phyloP scores from a whole-genome alignment of 64 coral and sea anemone species.

The Trachythela sp. region DNA sequence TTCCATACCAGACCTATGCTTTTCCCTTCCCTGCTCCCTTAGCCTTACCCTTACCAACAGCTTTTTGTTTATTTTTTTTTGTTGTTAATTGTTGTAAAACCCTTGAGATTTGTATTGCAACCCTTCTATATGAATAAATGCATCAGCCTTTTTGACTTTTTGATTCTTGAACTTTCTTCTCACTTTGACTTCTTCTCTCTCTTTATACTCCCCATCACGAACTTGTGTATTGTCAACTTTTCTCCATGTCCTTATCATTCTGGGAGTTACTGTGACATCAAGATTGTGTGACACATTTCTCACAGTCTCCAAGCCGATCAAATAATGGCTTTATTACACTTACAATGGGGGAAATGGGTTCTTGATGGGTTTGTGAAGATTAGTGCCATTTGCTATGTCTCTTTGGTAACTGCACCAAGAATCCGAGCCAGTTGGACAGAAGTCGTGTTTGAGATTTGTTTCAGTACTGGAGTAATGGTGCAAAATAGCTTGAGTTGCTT shows the following conservation, averaged over 20 bases:
- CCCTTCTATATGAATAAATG: conserved; percentile 39
- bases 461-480: conserved; percentile 45
- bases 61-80: background rate
- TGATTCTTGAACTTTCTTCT: conserved; percentile 27
- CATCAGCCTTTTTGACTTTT: conserved; percentile 37
- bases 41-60: background rate
- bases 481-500: conserved; percentile 41
- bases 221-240: background rate
- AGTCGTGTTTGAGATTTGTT: conserved; percentile 36
- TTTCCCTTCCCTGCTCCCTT: background rate
- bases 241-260: background rate
- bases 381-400: conserved; percentile 45
- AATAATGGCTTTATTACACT: conserved; percentile 56
- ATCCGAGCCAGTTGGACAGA: conserved; percentile 36
- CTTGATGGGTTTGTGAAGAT: conserved; percentile 54
- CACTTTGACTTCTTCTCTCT: conserved; percentile 33
- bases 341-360: conserved; percentile 50
- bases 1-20: no score
- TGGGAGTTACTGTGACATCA: background rate
- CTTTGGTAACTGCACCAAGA: conserved; percentile 58
- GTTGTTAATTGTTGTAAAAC: conserved; percentile 40
- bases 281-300: conserved; percentile 39
- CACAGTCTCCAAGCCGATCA: conserved; percentile 53
- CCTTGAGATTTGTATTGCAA: conserved; percentile 34
- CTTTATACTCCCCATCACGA: conserved; percentile 27